These are phyloP conservation scores for Coregonus ussuriensis DNA, from an alignment of 2,797 vertebrate genomes.

Conservation along the genomic window DNA sequence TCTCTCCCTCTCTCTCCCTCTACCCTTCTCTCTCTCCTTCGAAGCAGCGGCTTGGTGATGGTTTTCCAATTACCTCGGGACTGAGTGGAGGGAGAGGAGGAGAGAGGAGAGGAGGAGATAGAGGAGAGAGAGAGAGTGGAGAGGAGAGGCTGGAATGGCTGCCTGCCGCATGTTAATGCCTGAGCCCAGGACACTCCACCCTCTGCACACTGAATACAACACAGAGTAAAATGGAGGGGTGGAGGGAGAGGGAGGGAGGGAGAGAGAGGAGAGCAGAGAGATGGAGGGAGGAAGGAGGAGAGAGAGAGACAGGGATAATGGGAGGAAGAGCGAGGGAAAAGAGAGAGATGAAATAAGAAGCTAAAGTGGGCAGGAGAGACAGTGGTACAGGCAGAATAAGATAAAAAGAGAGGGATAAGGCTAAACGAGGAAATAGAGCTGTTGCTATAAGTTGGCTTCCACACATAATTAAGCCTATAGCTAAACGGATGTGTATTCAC, in stretches of 20 bases:
- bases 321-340: not conserved
- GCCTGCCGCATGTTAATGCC: constrained; percentile 76
- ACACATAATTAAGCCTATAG: not conserved
- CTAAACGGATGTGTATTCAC: not conserved
- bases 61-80: constrained; percentile 80
- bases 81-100: constrained; percentile 27
- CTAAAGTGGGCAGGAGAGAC: not conserved
- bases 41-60: constrained; percentile 68
- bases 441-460: not conserved
- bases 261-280: not conserved
- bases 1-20: constrained; percentile 33
- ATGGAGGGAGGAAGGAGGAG: not conserved
- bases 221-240: constrained; percentile 11
- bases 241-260: not conserved
- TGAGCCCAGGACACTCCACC: constrained; percentile 49
- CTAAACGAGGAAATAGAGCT: not conserved
- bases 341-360: not conserved
- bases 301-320: not conserved
- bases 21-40: constrained; percentile 38
- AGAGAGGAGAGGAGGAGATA: not conserved
- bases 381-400: not conserved
- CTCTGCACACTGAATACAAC: constrained; percentile 30
- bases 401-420: not conserved
- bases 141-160: constrained; percentile 55
- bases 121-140: not conserved